A percentile compares a stretch with the other conserved stretches of the same genome.
Evolutionary conservation across 2,113 vertebrate genomes (phyloP).

Genomic region (Urocynchramus pylzowi): DNA sequence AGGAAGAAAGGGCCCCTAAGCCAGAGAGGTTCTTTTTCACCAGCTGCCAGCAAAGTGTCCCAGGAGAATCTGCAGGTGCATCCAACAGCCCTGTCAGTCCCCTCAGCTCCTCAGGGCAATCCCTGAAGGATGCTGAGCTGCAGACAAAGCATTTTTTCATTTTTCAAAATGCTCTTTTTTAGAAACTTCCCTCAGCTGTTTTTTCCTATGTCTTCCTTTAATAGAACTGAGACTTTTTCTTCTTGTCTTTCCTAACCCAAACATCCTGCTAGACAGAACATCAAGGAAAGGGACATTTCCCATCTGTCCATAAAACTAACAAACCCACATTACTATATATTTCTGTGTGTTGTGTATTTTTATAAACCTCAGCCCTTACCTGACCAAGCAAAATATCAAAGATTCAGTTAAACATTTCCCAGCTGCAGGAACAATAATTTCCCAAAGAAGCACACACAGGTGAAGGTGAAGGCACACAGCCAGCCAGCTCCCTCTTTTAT

Average conservation of each 20-base stretch:
- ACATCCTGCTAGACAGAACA: neutral
- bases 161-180: neutral
- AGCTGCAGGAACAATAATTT: neutral
- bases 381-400: neutral
- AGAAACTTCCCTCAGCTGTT: neutral
- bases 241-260: neutral
- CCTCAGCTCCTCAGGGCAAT: neutral
- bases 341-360: neutral
- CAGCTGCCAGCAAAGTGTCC: neutral
- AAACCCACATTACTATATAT: neutral
- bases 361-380: neutral
- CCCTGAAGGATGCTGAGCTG: neutral
- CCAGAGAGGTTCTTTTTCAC: neutral
- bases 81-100: neutral
- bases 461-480: neutral
- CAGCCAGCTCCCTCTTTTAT: neutral
- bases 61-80: neutral
- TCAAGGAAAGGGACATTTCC: neutral
- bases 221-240: neutral
- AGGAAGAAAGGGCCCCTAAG: neutral
- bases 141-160: neutral
- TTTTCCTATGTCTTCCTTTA: neutral
- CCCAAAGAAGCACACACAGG: neutral
- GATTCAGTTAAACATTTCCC: neutral
- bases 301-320: neutral